Base-by-base conservation (phyloP, 2,888 invertebrate species). In the Athetis lepigone region DNA sequence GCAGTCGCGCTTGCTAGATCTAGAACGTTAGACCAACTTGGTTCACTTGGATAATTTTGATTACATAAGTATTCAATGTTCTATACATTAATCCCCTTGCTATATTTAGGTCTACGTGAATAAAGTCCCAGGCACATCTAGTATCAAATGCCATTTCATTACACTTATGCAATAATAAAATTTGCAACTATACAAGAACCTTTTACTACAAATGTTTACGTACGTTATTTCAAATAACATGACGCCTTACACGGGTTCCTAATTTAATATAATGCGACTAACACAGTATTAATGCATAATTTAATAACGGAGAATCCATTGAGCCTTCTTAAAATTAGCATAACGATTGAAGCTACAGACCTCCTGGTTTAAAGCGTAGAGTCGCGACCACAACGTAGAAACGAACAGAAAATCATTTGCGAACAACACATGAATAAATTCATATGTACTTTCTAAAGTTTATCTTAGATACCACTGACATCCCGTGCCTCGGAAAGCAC, bases 271-370 rank as follows among this genome's bases (percentile, higher is more conserved):
- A 19, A 70, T 49, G 37, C n/a, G 18, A 45, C 47, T 57, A 57
- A 56, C 49, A 45, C 33, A 21, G 13, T 19, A 42, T 46, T 42
- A 52, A 39, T 68, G 69, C 39, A 55, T 45, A 63, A 63, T 55
- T 58, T 52, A 46, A 71, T 55, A 55, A 40, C 50, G 51, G 51
- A 8, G 18, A 7, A 18, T 47, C 18, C 43, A 64, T 73, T 21
- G 7, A 51, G 36, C 16, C 43, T 55, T 47, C 57, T 69, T 37
- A 40, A 55, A 55, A 72, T 72, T 72, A 9, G 37, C 74, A 74
- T 72, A 72, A 56, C 43, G 46, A 13, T 55, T 69, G 42, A 64
- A 55, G 8, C 2, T 27, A 13, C 2, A 62, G 74, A 72, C 74
- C 71, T 64, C 71, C 71, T 64, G 13, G 63, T 36, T 11, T 63